Evolutionary conservation across 2,797 vertebrate genomes (phyloP).

Genomic region (Coilia nasus): DNA sequence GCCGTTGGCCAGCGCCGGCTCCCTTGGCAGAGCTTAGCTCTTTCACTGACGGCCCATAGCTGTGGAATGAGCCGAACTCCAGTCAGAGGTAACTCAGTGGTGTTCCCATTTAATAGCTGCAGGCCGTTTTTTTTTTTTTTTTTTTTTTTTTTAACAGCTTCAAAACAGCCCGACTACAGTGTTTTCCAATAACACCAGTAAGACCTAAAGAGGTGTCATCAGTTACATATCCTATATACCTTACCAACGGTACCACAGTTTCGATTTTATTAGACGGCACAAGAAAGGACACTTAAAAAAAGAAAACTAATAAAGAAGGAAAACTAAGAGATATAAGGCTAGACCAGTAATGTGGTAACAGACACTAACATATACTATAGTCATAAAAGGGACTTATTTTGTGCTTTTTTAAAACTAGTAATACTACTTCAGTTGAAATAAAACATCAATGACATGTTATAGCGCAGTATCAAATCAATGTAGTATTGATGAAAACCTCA

Average conservation of each 20-base stretch:
- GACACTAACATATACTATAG: too few species aligned
- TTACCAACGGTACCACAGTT: not conserved
- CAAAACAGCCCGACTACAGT: constrained; percentile 5
- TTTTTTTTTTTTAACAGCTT: not conserved
- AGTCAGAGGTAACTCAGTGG: constrained; percentile 19
- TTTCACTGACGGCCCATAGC: constrained; percentile 36
- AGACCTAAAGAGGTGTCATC: not conserved
- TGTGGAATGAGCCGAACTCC: constrained; percentile 13
- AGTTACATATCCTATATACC: not conserved
- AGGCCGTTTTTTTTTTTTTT: not conserved
- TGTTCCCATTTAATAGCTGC: not conserved
- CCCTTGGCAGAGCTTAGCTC: constrained; percentile 38
- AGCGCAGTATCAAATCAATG: too few species aligned
- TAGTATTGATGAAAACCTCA: too few species aligned
- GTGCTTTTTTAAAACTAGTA: too few species aligned
- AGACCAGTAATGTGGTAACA: too few species aligned
- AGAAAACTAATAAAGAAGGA: too few species aligned
- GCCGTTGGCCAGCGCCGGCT: constrained; percentile 57
- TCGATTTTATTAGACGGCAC: not conserved
- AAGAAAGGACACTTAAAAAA: not conserved
- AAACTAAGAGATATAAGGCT: too few species aligned
- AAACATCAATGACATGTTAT: too few species aligned
- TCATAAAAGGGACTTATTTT: too few species aligned
- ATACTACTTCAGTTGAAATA: too few species aligned
- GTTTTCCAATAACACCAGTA: constrained; percentile 9